Base-by-base conservation (phyloP, 2,113 vertebrate species). In the Macheiramphus alcinus region DNA sequence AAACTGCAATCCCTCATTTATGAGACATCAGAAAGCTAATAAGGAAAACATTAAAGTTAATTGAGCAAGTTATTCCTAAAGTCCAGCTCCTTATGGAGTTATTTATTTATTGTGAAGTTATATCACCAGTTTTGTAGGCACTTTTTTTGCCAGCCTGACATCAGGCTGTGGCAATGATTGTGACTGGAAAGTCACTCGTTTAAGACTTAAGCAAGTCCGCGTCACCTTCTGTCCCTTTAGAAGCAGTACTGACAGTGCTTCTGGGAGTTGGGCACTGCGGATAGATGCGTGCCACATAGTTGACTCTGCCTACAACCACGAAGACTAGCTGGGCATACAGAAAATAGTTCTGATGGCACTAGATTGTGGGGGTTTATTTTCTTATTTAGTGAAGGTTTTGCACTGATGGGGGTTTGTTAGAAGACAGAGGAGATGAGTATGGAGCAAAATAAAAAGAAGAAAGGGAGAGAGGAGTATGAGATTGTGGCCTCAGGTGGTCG, bases 231-330 rank as follows among this genome's bases (percentile, higher is more conserved):
- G 0, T 34, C 65, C 50, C 65, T 79, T 87, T 31, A n/a, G 32
- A 78, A 78, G 27, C 27, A 45, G 12, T 26, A 32, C 31, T 20
- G 43, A 58, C 38, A 29, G 32, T 40, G 36, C 50, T 58, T 84
- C 50, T 81, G 45, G 52, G 71, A 48, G 11, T 6, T 52, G 18
- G 5, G 11, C 20, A 7, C 23, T 72, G 17, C 0, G 2, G 27
- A 27, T 59, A 12, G 23, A 9, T 25, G 43, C 0, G 1, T 61
- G 45, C 58, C 18, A 12, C 2, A 0, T 12, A 25, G 53, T 21
- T 73, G 40, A 17, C 23, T 52, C 29, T 72, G 22, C 55, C 38
- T 26, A 20, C 48, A 63, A 52, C 48, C 67, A 53, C 48, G 66
- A 42, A 88, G 58, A 23, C 25, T 66, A 36, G 11, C n/a, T 34